These are phyloP conservation scores for Enteromius viviparus DNA, from an alignment of 2,797 vertebrate genomes.

Conservation along the genomic window DNA sequence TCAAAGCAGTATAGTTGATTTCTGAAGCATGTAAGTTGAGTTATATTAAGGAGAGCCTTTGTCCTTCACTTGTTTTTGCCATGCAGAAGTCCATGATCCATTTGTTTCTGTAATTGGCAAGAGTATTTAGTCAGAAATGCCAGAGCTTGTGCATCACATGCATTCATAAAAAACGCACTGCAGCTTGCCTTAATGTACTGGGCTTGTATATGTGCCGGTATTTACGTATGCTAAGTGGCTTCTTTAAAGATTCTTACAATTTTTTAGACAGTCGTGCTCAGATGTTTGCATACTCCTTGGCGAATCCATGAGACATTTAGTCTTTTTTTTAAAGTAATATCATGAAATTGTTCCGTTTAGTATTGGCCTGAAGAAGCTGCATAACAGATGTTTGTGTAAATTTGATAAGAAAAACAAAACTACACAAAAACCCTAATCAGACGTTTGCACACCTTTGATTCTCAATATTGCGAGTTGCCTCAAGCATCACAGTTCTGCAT, in stretches of 20 bases:
- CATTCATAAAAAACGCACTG: constrained; percentile 43
- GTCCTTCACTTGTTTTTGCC: constrained; percentile 54
- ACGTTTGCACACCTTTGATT: neutral
- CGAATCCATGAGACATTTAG: neutral
- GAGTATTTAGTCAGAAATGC: constrained; percentile 51
- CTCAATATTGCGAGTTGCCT: constrained; percentile 7
- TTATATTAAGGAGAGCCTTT: constrained; percentile 54
- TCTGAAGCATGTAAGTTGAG: constrained; percentile 55
- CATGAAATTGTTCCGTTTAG: neutral
- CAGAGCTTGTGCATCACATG: constrained; percentile 56
- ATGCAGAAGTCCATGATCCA: constrained; percentile 59
- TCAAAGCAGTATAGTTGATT: constrained; percentile 54
- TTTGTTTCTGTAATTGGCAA: constrained; percentile 51
- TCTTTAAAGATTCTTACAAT: constrained; percentile 45
- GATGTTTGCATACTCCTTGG: constrained; percentile 23
- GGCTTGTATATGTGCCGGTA: constrained; percentile 40
- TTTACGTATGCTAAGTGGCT: constrained; percentile 50
- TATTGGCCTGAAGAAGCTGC: neutral
- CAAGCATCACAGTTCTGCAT: constrained; percentile 12
- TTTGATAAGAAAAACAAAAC: neutral
- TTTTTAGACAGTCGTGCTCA: constrained; percentile 32
- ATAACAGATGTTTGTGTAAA: neutral
- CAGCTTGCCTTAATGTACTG: constrained; percentile 29
- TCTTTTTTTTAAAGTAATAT: neutral
- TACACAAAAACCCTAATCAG: neutral